Evolutionary conservation across 2,113 vertebrate species (phyloP).

Genomic region (Hippocampus comes): DNA sequence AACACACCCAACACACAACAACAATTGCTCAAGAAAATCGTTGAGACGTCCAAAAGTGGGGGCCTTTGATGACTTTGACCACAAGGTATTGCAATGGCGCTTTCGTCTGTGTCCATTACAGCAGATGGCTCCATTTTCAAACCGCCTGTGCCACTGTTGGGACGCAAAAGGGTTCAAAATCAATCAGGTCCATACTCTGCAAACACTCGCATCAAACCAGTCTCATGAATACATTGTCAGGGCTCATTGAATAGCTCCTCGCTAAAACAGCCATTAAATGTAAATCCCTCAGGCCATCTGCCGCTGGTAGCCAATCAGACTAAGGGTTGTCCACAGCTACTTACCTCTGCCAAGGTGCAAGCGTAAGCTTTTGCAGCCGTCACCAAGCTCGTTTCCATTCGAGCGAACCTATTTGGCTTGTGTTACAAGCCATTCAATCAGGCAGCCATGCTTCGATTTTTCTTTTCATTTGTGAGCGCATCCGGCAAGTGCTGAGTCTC

Average conservation of each 20-base stretch:
- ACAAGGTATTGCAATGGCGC: not conserved
- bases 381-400: constrained; percentile 57
- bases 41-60: too few species aligned
- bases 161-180: not conserved
- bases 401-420: constrained; percentile 66
- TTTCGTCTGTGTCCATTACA: not conserved
- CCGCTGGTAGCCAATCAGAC: constrained; percentile 48
- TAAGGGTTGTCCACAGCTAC: constrained; percentile 39
- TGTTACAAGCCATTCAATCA: constrained; percentile 67
- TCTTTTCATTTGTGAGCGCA: constrained; percentile 46
- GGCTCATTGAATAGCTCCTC: constrained; percentile 33
- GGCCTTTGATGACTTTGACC: too few species aligned
- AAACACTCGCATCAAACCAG: constrained; percentile 3
- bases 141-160: not conserved
- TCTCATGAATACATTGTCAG: constrained; percentile 16
- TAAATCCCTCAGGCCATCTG: constrained; percentile 27
- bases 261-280: constrained; percentile 47
- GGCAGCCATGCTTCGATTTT: constrained; percentile 42
- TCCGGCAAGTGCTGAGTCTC: constrained; percentile 52
- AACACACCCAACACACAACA: too few species aligned
- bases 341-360: constrained; percentile 35
- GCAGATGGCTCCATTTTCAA: not conserved
- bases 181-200: not conserved
- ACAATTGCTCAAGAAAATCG: too few species aligned
- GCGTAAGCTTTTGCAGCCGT: constrained; percentile 47